Evolutionary conservation across 2,888 invertebrate species (phyloP), one percentile per base, ranked within the genome.

Genomic region (Isoperla grammatica): DNA sequence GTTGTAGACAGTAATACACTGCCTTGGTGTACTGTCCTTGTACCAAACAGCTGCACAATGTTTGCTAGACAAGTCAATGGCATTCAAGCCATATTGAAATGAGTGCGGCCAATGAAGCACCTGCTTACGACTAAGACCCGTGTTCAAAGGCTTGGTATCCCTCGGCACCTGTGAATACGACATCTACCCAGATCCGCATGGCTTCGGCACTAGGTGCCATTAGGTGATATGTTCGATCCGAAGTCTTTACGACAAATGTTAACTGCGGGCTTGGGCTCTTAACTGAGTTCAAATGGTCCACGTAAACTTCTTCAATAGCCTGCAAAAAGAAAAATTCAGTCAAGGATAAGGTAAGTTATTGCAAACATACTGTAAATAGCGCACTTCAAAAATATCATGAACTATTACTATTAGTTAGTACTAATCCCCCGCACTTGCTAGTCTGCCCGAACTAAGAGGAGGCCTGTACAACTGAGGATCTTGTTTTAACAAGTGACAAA

Each of bases 131-230:
- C 42, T 68, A 69, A 39, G 68, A 64, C 45, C 65, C 66, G 56
- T 65, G 67, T 67, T 81, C 81, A 68, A 84, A 87, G 72, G 85
- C 85, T 69, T 84, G 83, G 72, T 94, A 93, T 0, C 92, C 94
- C 72, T 94, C 93, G 1, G 94, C 94, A 9, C 94, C 94, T 0
- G 94, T 93, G 76, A 94, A 93, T 55, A 94, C 85, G 6, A 93
- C 92, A 76, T 97, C 97, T 57, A 97, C 93, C 97, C 97, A 97
- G 68, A 97, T 92, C 65, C 96, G 78, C 78, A 96, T 95, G 0
- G 95, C 90, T 72, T 95, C 95, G 6, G 95, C 88, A 1, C 92
- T 90, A 0, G 95, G 93, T 8, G 96, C 95, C 83, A 95, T 91
- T 42, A 97, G 79, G 74, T 90, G 90, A 75, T 93, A 96, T 55